phyloP scores from a whole-genome alignment of 92 coral and sea anemone species.

The Parazoanthus swiftii region DNA sequence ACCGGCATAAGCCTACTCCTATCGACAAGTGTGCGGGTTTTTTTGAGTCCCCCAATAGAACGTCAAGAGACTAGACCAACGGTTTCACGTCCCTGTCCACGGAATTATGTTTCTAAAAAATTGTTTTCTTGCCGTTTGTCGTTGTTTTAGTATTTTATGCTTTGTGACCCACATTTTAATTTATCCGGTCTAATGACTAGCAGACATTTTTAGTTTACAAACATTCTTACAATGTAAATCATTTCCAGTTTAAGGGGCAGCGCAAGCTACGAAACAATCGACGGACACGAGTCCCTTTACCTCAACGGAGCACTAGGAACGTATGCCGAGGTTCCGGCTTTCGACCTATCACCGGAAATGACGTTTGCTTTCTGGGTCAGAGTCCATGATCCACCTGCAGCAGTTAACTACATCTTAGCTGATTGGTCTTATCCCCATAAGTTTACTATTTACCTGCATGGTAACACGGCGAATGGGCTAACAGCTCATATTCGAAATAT shows the following conservation, averaged over 20 bases:
- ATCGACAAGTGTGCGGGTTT: no score
- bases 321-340: neutral
- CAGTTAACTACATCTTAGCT: neutral
- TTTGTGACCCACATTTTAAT: no score
- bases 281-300: neutral
- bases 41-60: no score
- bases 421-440: neutral
- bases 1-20: no score
- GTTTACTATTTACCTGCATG: neutral
- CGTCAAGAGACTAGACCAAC: no score
- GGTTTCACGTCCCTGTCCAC: no score
- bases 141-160: no score
- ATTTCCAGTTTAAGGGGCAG: neutral
- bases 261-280: neutral
- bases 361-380: slow-evolving; percentile 1
- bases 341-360: neutral
- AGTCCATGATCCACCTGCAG: neutral
- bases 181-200: no score
- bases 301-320: neutral
- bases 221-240: neutral
- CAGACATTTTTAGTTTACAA: no score
- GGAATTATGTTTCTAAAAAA: no score
- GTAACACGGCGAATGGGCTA: neutral
- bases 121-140: no score
- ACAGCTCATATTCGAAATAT: neutral